Conservation (phyloP, 2,797 vertebrate genomes). For the Tachyglossus aculeatus region DNA sequence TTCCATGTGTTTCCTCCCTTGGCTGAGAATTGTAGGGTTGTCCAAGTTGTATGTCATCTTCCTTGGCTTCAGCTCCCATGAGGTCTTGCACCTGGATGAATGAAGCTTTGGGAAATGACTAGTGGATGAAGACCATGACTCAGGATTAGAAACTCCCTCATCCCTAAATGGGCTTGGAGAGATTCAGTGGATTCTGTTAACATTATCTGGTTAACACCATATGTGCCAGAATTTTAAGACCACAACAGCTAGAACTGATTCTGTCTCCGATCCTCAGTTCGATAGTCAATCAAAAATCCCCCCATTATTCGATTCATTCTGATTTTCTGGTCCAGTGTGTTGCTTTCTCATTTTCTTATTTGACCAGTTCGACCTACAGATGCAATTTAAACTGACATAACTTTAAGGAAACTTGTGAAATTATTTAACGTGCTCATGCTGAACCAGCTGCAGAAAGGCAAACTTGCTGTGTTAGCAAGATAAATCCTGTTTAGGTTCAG, state of each 20-base stretch:
- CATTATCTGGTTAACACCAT: background rate
- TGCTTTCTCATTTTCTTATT: background rate
- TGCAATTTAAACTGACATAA: too few relatives aligned
- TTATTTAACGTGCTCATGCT: too few relatives aligned
- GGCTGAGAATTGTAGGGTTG: background rate
- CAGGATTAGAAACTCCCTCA: conserved; percentile 20
- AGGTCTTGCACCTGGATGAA: conserved; percentile 33
- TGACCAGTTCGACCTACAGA: too few relatives aligned
- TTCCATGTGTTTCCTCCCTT: background rate
- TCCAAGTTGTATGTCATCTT: conserved; percentile 13
- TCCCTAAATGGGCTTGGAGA: conserved; percentile 10
- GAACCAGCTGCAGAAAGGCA: too few relatives aligned
- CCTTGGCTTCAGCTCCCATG: conserved; percentile 8
- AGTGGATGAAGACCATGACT: background rate
- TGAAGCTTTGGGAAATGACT: background rate
- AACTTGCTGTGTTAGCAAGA: too few relatives aligned
- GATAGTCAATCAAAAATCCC: conserved; percentile 3
- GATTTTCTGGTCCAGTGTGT: background rate
- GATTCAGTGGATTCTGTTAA: background rate
- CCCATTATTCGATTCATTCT: background rate
- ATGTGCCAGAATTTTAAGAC: background rate
- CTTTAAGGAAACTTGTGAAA: too few relatives aligned
- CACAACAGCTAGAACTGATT: background rate
- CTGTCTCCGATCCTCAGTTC: background rate
- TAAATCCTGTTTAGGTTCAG: too few relatives aligned